These are phyloP conservation scores for Naso thynnoides DNA, from an alignment of 2,797 vertebrate species.

Conservation along the genomic window DNA sequence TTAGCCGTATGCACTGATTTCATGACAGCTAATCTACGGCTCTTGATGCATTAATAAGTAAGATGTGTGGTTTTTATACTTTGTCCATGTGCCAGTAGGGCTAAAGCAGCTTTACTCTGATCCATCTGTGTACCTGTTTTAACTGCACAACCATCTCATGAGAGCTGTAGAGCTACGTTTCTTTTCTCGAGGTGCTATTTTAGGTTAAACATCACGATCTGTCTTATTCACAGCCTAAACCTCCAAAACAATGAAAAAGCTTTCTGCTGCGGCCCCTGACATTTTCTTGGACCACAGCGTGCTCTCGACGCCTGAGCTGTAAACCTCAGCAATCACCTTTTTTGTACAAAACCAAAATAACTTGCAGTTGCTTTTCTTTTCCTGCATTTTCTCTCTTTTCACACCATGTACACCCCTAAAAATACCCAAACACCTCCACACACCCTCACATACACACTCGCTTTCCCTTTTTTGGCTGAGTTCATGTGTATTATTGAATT, in stretches of 20 bases:
- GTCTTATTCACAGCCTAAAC: slow-evolving; percentile 3
- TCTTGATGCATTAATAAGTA: too few relatives aligned
- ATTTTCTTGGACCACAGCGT: slow-evolving; percentile 39
- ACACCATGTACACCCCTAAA: slow-evolving; percentile 35
- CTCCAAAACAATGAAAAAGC: slow-evolving; percentile 23
- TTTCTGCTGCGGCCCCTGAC: slow-evolving; percentile 10
- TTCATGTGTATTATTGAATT: slow-evolving; percentile 33
- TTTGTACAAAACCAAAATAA: slow-evolving; percentile 46
- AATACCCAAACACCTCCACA: slow-evolving; percentile 32
- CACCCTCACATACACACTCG: slow-evolving; percentile 5
- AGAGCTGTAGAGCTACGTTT: background rate
- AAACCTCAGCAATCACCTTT: slow-evolving; percentile 42
- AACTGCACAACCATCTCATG: slow-evolving; percentile 1
- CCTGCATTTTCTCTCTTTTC: slow-evolving; percentile 1
- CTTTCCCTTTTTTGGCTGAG: slow-evolving; percentile 19
- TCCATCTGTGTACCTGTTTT: background rate
- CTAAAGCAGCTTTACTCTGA: background rate
- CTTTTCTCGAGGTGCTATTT: slow-evolving; percentile 26
- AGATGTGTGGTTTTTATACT: too few relatives aligned
- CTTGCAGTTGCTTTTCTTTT: slow-evolving; percentile 11
- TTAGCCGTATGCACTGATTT: too few relatives aligned
- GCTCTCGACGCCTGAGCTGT: slow-evolving; percentile 33
- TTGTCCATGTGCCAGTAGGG: background rate
- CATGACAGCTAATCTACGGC: too few relatives aligned
- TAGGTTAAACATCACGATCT: background rate